A percentile compares a stretch with the other conserved stretches of the same genome.
These are phyloP conservation scores for Alexandromys fortis DNA, from an alignment of 2,113 vertebrate genomes.

Conservation along the genomic window DNA sequence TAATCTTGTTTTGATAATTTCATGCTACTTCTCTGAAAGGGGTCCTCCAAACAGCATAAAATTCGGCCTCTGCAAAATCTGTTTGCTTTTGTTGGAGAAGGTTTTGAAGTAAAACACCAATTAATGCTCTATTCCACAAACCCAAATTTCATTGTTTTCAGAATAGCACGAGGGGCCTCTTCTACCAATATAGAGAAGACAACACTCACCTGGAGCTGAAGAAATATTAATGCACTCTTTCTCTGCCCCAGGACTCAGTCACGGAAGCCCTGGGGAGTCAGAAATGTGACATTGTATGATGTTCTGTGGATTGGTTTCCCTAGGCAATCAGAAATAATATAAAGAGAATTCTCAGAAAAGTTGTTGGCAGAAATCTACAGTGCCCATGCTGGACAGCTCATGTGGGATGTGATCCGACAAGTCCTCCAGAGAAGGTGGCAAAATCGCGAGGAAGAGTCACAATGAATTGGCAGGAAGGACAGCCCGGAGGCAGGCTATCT, in stretches of 20 bases:
- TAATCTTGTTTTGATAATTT: slow-evolving; percentile 6
- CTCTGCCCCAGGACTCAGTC: neutral
- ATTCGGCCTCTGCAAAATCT: neutral
- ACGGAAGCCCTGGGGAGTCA: slow-evolving; percentile 25
- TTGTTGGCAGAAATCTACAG: neutral
- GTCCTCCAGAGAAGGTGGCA: neutral
- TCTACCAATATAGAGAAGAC: neutral
- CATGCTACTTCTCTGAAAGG: neutral
- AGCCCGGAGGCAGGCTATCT: neutral
- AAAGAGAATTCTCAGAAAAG: slow-evolving; percentile 46
- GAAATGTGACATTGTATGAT: neutral
- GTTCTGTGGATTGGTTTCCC: slow-evolving; percentile 33
- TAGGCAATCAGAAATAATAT: slow-evolving; percentile 27
- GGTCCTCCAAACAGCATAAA: neutral
- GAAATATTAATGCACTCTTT: neutral
- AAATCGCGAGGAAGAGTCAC: neutral
- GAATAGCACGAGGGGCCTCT: neutral
- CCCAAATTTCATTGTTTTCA: slow-evolving; percentile 2
- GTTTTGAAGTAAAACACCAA: neutral
- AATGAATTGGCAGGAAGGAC: neutral
- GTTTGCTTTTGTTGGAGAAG: neutral
- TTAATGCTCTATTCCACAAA: neutral
- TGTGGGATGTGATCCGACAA: neutral
- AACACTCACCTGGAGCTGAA: neutral
- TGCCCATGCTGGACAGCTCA: neutral